Conservation (phyloP, 2,797 vertebrate genomes). For the Vultur gryphus region DNA sequence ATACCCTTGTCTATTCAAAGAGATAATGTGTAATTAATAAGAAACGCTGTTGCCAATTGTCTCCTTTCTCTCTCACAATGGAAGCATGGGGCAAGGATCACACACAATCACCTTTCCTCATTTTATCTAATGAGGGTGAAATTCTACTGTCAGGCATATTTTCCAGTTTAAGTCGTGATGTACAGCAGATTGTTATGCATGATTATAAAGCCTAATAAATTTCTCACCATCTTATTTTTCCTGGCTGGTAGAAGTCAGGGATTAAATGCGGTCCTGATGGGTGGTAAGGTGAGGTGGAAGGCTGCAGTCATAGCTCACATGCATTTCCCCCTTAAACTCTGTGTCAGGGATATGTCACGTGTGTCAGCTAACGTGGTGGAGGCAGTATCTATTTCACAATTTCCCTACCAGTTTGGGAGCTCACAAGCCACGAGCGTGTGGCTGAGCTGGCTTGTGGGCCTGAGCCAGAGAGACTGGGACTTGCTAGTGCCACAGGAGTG, state of each 20-base stretch:
- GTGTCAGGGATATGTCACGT: neutral
- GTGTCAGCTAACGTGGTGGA: neutral
- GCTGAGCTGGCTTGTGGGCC: neutral
- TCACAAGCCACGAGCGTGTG: rapidly evolving
- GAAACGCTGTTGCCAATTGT: neutral
- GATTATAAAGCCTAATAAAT: slow-evolving; percentile 37
- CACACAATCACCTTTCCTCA: slow-evolving; percentile 26
- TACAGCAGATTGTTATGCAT: slow-evolving; percentile 34
- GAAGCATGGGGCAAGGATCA: neutral
- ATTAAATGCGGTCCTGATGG: neutral
- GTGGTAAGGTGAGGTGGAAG: neutral
- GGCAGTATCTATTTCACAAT: too few relatives aligned
- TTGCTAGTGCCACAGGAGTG: neutral
- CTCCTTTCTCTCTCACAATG: neutral
- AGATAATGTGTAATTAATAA: slow-evolving; percentile 17
- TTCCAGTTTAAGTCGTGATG: slow-evolving; percentile 15
- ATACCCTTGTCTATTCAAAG: neutral
- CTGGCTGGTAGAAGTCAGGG: neutral
- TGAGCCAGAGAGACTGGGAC: neutral
- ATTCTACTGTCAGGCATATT: slow-evolving; percentile 41
- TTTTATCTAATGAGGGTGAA: slow-evolving; percentile 56
- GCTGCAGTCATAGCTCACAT: neutral
- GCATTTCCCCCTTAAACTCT: neutral
- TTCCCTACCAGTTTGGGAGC: neutral
- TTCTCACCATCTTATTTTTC: neutral